These are phyloP conservation scores for Trichacis sp. DNA, from an alignment of 2,888 invertebrate species.

Conservation along the genomic window DNA sequence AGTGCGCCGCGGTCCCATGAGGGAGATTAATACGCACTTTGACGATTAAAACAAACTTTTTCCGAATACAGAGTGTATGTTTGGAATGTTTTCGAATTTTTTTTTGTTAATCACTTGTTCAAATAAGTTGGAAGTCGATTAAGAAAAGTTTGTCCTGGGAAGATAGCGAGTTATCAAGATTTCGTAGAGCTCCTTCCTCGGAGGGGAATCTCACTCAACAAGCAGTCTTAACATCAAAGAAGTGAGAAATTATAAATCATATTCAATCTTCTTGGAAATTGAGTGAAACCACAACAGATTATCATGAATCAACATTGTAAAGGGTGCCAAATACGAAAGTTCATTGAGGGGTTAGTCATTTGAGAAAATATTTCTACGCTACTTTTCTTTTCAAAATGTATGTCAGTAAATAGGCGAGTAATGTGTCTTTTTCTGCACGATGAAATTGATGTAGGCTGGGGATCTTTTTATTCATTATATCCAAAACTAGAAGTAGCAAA, in stretches of 20 bases:
- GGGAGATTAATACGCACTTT: constrained; percentile 47
- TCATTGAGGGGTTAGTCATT: too few relatives aligned
- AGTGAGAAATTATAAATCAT: constrained; percentile 65
- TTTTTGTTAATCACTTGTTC: background rate
- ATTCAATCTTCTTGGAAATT: constrained; percentile 60
- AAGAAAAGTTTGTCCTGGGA: background rate
- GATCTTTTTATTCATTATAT: too few relatives aligned
- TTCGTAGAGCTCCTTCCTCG: constrained; percentile 61
- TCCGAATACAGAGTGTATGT: background rate
- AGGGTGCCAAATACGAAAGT: too few relatives aligned
- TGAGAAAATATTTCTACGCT: too few relatives aligned
- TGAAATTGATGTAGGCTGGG: too few relatives aligned
- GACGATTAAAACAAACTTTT: constrained; percentile 59
- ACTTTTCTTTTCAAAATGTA: too few relatives aligned
- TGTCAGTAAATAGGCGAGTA: too few relatives aligned
- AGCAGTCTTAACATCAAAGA: constrained; percentile 55
- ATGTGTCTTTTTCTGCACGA: too few relatives aligned
- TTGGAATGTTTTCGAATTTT: constrained; percentile 34
- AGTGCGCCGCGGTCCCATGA: constrained; percentile 32
- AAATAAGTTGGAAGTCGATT: too few relatives aligned
- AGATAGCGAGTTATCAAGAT: constrained; percentile 53
- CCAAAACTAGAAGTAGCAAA: too few relatives aligned
- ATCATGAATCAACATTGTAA: too few relatives aligned
- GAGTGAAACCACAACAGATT: too few relatives aligned
- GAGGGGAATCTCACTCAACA: constrained; percentile 50